These are phyloP conservation scores for Peribatodes rhomboidaria DNA, from an alignment of 2,888 invertebrate species.

Conservation along the genomic window DNA sequence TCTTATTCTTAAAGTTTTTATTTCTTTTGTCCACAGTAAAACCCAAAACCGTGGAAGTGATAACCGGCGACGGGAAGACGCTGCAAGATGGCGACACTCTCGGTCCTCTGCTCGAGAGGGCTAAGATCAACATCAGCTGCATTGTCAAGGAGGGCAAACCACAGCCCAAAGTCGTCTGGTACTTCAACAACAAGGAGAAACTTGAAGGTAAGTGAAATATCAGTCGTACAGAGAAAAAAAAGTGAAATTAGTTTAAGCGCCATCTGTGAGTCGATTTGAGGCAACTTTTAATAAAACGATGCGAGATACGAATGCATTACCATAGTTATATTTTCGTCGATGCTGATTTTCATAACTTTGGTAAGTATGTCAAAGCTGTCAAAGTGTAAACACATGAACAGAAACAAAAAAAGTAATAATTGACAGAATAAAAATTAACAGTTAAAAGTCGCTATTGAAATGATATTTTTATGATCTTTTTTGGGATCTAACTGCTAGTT, in stretches of 20 bases:
- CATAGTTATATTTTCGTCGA: too few relatives aligned
- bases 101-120: conserved; percentile 91
- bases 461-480: too few relatives aligned
- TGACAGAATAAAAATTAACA: too few relatives aligned
- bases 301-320: too few relatives aligned
- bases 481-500: too few relatives aligned
- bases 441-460: too few relatives aligned
- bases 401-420: too few relatives aligned
- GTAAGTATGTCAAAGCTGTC: neutral
- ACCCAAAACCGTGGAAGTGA: conserved; percentile 91
- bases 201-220: conserved; percentile 82
- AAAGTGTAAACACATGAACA: too few relatives aligned
- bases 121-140: conserved; percentile 89
- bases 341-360: too few relatives aligned
- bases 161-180: conserved; percentile 94
- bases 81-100: conserved; percentile 88
- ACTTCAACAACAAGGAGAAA: conserved; percentile 90
- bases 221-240: neutral
- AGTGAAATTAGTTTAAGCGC: too few relatives aligned
- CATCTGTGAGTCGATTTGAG: too few relatives aligned
- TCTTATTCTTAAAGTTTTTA: conserved; percentile 20
- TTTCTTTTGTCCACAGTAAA: conserved; percentile 89
- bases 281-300: too few relatives aligned
- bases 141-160: conserved; percentile 94
- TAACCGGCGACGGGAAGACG: conserved; percentile 88